A percentile compares a stretch with the other conserved stretches of the same genome.
These are phyloP conservation scores for Neoitamus cyanurus DNA, from an alignment of 2,888 invertebrate genomes.

Conservation along the genomic window DNA sequence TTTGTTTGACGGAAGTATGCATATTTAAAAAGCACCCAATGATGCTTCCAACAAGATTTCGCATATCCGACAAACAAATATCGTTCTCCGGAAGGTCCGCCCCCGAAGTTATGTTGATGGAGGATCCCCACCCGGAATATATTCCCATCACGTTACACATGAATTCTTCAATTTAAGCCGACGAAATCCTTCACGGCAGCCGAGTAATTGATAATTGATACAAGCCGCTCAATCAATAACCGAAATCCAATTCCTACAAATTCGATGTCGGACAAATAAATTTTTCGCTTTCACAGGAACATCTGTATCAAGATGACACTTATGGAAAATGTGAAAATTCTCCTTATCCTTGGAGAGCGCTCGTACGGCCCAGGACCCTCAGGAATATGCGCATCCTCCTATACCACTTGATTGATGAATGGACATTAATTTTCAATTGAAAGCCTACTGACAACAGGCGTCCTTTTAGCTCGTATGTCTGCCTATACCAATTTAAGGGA, in stretches of 20 bases:
- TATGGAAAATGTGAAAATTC: slow-evolving; percentile 23
- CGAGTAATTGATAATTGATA: slow-evolving; percentile 17
- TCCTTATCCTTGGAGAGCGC: slow-evolving; percentile 7
- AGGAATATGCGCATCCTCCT: slow-evolving; percentile 28
- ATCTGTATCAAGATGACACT: slow-evolving; percentile 41
- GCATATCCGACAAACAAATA: background rate
- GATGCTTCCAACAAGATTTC: background rate
- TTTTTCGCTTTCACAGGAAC: slow-evolving; percentile 23
- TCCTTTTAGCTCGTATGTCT: slow-evolving; percentile 30
- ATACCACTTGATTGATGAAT: slow-evolving; percentile 51
- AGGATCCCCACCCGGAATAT: background rate
- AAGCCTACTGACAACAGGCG: slow-evolving; percentile 49
- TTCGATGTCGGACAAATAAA: slow-evolving; percentile 17
- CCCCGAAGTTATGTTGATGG: too few relatives aligned
- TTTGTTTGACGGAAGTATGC: background rate
- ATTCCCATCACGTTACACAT: slow-evolving; percentile 11
- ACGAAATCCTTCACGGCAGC: background rate
- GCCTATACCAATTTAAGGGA: background rate
- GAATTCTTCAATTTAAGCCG: slow-evolving; percentile 17
- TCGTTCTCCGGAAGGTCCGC: too few relatives aligned
- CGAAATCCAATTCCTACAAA: slow-evolving; percentile 11
- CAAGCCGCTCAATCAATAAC: slow-evolving; percentile 28
- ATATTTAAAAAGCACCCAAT: background rate
- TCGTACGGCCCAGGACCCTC: background rate
- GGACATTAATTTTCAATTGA: slow-evolving; percentile 52